phyloP scores from a whole-genome alignment of 2,113 vertebrate genomes.

The Bungarus multicinctus region DNA sequence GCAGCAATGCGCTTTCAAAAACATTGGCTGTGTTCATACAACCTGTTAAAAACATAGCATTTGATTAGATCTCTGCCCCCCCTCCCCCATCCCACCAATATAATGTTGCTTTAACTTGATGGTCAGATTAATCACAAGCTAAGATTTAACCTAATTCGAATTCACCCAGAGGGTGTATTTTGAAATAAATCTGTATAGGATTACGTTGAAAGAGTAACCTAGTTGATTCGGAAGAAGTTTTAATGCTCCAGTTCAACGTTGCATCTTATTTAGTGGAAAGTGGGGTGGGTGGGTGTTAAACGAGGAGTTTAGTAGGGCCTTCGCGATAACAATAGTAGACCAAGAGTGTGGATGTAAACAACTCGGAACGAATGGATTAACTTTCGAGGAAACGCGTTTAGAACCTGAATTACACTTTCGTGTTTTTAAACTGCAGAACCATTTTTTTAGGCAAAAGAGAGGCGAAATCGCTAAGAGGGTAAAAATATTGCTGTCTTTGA shows the following conservation, averaged over 20 bases:
- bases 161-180: background rate
- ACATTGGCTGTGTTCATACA: background rate
- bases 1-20: background rate
- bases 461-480: background rate
- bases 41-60: background rate
- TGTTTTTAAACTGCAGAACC: background rate
- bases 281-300: background rate
- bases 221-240: background rate
- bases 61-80: background rate
- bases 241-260: background rate
- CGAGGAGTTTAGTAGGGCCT: background rate
- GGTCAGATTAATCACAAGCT: background rate
- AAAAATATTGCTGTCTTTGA: background rate
- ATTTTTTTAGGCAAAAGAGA: background rate
- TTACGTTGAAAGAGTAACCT: background rate
- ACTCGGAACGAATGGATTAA: background rate
- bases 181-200: background rate
- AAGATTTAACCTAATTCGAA: background rate
- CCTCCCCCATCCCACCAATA: background rate
- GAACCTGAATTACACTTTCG: background rate
- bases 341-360: background rate
- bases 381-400: background rate
- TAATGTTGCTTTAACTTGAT: background rate
- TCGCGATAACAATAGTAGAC: background rate
- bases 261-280: background rate